These are phyloP conservation scores for Phataginus tricuspis DNA, from an alignment of 2,797 vertebrate genomes.

Conservation along the genomic window DNA sequence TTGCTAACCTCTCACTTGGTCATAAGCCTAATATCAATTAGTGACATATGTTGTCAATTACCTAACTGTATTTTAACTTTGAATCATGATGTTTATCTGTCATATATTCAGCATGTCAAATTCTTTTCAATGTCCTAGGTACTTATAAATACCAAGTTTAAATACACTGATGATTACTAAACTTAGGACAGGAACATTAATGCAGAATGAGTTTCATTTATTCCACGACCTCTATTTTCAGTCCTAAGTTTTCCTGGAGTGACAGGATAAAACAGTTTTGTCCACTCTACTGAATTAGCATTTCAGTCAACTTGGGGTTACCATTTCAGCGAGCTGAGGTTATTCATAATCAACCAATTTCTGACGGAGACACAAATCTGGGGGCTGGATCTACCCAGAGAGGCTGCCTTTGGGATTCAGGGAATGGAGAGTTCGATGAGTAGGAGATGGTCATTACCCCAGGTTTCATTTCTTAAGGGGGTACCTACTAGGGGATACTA, in stretches of 20 bases:
- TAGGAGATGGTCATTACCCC: background rate
- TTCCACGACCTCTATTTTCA: background rate
- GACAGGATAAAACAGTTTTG: background rate
- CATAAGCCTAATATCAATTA: background rate
- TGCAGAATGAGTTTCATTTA: background rate
- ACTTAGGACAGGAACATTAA: background rate
- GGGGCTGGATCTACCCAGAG: background rate
- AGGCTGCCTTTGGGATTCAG: background rate
- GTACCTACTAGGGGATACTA: background rate
- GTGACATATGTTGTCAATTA: background rate
- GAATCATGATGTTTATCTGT: constrained; percentile 20
- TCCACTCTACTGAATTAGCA: background rate
- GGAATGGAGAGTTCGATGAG: background rate
- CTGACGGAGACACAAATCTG: background rate
- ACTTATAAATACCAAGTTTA: background rate
- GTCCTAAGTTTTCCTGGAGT: background rate
- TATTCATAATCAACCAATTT: background rate
- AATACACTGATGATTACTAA: background rate
- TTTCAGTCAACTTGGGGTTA: background rate
- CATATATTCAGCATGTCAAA: background rate
- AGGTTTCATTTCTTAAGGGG: background rate
- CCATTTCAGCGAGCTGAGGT: background rate
- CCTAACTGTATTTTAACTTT: constrained; percentile 15
- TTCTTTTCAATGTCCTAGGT: constrained; percentile 21
- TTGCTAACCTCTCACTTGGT: background rate